Conservation (phyloP, 2,888 invertebrate genomes). For the Amblyjoppa proteus region DNA sequence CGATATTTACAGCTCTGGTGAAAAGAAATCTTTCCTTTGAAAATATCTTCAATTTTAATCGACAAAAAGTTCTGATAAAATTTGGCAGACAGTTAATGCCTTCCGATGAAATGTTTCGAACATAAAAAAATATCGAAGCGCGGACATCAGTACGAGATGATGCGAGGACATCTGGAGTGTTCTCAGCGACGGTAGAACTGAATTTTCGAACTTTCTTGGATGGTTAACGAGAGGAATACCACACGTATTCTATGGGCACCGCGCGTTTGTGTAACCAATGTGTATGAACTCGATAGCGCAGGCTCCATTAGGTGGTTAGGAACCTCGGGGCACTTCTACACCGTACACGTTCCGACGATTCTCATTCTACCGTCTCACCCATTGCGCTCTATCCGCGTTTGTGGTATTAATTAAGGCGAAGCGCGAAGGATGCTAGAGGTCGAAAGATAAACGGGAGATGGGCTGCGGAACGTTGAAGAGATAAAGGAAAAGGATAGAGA, state of each 20-base stretch:
- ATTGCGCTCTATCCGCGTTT: slow-evolving; percentile 63
- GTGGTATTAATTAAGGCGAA: slow-evolving; percentile 78
- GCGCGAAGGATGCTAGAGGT: slow-evolving; percentile 69
- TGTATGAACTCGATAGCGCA: slow-evolving; percentile 72
- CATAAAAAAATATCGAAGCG: neutral
- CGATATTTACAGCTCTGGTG: no score
- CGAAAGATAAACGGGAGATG: slow-evolving; percentile 30
- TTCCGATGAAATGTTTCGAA: neutral
- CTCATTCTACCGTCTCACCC: slow-evolving; percentile 56
- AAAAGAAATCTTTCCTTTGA: no score
- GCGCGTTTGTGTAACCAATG: slow-evolving; percentile 68
- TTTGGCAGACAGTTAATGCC: neutral
- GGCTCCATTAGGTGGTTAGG: slow-evolving; percentile 75
- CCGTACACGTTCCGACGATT: slow-evolving; percentile 54
- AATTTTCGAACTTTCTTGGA: neutral
- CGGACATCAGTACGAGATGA: neutral
- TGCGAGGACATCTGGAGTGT: neutral
- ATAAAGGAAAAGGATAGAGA: slow-evolving; percentile 29
- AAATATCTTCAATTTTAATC: neutral
- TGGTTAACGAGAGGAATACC: neutral
- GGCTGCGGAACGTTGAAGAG: slow-evolving; percentile 10
- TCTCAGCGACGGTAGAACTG: neutral
- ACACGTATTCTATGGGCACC: slow-evolving; percentile 1
- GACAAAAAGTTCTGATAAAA: no score
- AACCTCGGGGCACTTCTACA: slow-evolving; percentile 62